Base-by-base conservation (phyloP, 1,140 invertebrate species). In the Oryctes rhinoceros region DNA sequence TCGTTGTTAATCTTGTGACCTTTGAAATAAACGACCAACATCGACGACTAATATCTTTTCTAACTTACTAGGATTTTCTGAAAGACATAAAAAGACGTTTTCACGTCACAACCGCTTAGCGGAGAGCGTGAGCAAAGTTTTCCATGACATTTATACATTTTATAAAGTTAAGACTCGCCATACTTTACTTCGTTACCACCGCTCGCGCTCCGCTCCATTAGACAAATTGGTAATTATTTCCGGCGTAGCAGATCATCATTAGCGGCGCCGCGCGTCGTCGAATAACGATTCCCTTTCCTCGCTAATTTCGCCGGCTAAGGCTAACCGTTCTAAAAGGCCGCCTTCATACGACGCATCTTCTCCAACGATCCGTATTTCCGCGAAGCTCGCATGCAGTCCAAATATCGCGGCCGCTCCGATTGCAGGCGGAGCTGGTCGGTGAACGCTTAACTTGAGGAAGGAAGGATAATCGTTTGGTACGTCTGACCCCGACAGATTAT, bases 211-310 rank as follows among this genome's bases (percentile, higher is more conserved):
- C 53, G 18, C 53, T 59, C 53, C 53, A 59, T 59, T 59, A 59
- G 53, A 59, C 53, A 59, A 18, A 59, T 59, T 59, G 53, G 53
- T 59, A 59, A 59, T 59, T 59, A 59, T 59, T 59, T 59, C 53
- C 53, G 53, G 53, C 15, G 18, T 59, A 18, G 53, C 18, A 18
- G 53, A 59, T 59, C 53, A 59, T 59, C 53, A 59, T 59, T 59
- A 59, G 18, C 15, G 53, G 18, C n/a, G 53, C 18, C 18, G 53
- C 18, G 53, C 53, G 1, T 1, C 15, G 53, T 59, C n/a, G 53
- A 59, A 59, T 59, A 59, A 59, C n/a, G 15, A 59, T n/a, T 59
- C 53, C 15, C 53, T 59, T 59, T 59, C 53, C 53, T 59, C 53
- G 53, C n/a, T 59, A 59, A 59, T 59, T 59, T 59, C 53, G 10